Conservation (phyloP, 1,140 invertebrate genomes). For the Thaumetopoea pityocampa region DNA sequence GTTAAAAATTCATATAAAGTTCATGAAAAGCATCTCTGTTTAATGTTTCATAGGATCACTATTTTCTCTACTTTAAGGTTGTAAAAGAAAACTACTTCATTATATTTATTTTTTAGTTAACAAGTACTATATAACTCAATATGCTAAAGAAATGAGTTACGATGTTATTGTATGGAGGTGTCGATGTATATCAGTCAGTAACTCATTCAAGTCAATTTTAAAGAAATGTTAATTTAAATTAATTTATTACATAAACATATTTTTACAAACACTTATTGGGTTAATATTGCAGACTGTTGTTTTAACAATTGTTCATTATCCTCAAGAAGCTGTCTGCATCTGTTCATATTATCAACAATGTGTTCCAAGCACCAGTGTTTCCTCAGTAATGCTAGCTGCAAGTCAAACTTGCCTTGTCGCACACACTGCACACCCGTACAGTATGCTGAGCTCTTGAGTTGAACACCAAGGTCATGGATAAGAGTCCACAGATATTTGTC, state of each 20-base stretch:
- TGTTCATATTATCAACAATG: constrained; percentile 84
- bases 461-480: constrained; percentile 87
- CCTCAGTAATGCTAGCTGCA: constrained; percentile 84
- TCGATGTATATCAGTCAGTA: neutral
- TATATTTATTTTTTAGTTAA: no score
- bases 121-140: no score
- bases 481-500: constrained; percentile 84
- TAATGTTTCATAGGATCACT: no score
- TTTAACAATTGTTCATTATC: constrained; percentile 73
- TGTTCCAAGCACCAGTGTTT: constrained; percentile 89
- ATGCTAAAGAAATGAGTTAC: no score
- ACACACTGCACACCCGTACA: constrained; percentile 88
- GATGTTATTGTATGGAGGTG: no score
- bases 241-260: neutral
- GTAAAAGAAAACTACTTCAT: no score
- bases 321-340: constrained; percentile 73
- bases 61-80: no score
- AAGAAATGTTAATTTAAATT: neutral
- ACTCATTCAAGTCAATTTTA: neutral
- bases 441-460: constrained; percentile 86
- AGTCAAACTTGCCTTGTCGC: constrained; percentile 88
- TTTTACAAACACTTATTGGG: constrained; percentile 17
- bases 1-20: no score
- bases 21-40: no score
- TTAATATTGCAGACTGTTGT: constrained; percentile 51